Percentiles rank a stretch among this genome's conserved stretches.
phyloP scores from a whole-genome alignment of 2,113 vertebrate genomes.

The Hystrix brachyura region DNA sequence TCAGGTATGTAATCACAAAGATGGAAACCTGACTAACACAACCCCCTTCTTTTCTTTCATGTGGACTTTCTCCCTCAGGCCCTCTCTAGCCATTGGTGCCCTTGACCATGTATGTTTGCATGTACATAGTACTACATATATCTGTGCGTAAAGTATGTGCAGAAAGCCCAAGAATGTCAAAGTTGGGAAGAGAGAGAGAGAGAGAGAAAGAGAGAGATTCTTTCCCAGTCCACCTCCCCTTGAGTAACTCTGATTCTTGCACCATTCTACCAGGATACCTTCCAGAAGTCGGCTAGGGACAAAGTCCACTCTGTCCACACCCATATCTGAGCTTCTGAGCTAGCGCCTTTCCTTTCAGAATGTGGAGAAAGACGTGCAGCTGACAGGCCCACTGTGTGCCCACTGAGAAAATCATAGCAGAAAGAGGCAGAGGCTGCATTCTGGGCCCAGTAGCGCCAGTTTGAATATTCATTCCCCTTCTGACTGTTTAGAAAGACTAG shows the following conservation, averaged over 20 bases:
- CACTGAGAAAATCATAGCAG: not conserved
- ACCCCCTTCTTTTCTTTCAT: not conserved
- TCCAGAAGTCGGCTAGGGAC: not conserved
- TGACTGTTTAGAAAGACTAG: slow-evolving; percentile 10
- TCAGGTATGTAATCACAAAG: not conserved
- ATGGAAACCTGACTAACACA: not conserved
- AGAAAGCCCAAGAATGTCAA: slow-evolving; percentile 17
- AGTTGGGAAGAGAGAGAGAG: not conserved
- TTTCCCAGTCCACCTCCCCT: not conserved
- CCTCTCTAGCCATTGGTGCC: not conserved
- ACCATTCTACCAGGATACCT: slow-evolving; percentile 25
- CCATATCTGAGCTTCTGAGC: not conserved
- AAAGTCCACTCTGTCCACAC: not conserved
- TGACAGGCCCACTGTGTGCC: not conserved
- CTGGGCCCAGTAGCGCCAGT: not conserved
- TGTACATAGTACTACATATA: not conserved
- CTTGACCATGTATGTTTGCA: not conserved
- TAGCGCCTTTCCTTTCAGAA: not conserved
- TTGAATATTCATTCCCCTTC: not conserved
- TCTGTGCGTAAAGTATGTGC: not conserved
- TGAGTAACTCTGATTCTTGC: slow-evolving; percentile 8
- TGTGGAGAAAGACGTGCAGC: not conserved
- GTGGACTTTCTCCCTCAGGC: not conserved
- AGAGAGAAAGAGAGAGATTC: not conserved
- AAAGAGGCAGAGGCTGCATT: not conserved